Conservation (phyloP, 1,140 invertebrate species). For the Zaprionus davidi region DNA sequence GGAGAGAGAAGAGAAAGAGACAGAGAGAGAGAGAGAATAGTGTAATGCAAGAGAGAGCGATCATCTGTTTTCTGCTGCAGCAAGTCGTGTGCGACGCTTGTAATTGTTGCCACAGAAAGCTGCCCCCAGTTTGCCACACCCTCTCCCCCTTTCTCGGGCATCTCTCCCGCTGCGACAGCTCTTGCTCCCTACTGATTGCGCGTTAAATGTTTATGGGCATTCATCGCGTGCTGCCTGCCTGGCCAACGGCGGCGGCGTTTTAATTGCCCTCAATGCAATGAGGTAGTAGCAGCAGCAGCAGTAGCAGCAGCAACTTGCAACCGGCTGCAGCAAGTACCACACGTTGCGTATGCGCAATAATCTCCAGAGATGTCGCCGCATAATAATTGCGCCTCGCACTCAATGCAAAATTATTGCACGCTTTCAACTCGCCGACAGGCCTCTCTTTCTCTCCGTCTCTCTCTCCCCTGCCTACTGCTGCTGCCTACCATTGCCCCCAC, state of each 20-base stretch:
- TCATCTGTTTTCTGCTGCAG: constrained; percentile 33
- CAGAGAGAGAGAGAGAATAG: neutral
- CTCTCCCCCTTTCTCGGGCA: neutral
- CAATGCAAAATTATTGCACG: constrained; percentile 81
- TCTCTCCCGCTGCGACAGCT: neutral
- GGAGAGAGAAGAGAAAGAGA: neutral
- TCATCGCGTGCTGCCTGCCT: constrained; percentile 72
- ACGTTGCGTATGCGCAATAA: constrained; percentile 80
- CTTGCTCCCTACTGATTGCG: constrained; percentile 67
- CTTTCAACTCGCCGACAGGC: constrained; percentile 68
- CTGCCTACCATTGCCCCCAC: neutral
- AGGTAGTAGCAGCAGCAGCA: constrained; percentile 34
- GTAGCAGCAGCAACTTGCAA: constrained; percentile 13
- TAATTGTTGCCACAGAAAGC: constrained; percentile 38
- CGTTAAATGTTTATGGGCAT: constrained; percentile 81
- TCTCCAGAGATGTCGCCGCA: constrained; percentile 79
- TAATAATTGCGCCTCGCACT: constrained; percentile 80
- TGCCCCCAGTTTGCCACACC: neutral
- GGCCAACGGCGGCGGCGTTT: constrained; percentile 55
- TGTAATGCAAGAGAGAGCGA: neutral
- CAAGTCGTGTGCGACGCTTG: constrained; percentile 45
- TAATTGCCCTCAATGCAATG: constrained; percentile 67
- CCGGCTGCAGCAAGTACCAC: constrained; percentile 46
- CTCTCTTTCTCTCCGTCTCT: neutral
- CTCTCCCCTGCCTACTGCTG: neutral